phyloP scores from a whole-genome alignment of 2,888 invertebrate species.

The Watsonalla binaria region DNA sequence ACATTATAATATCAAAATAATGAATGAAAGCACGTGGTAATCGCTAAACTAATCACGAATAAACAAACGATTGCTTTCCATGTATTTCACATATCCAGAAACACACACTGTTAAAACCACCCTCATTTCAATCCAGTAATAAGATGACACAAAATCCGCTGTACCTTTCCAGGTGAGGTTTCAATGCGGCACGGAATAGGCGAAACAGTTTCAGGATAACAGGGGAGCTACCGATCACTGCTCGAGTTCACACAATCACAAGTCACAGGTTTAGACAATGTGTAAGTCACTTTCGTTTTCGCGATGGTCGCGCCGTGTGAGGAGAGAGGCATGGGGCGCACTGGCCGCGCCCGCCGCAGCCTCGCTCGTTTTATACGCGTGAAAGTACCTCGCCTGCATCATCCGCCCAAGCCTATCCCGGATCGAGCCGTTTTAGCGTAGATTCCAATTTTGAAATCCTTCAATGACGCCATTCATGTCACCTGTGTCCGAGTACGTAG shows the following conservation, averaged over 20 bases:
- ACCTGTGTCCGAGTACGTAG: slow-evolving; percentile 21
- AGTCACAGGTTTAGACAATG: slow-evolving; percentile 51
- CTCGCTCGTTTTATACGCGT: slow-evolving; percentile 69
- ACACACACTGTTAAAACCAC: slow-evolving; percentile 1
- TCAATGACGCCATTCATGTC: slow-evolving; percentile 53
- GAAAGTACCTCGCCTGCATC: slow-evolving; percentile 65
- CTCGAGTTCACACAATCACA: slow-evolving; percentile 70
- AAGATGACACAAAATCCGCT: slow-evolving; percentile 41
- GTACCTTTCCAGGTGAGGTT: slow-evolving; percentile 65
- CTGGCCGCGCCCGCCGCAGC: slow-evolving; percentile 66
- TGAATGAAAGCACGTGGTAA: too few species aligned
- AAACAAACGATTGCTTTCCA: background rate
- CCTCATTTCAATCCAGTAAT: slow-evolving; percentile 19
- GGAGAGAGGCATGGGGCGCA: slow-evolving; percentile 46
- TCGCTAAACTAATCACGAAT: background rate
- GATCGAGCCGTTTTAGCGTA: slow-evolving; percentile 49
- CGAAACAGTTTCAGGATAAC: slow-evolving; percentile 73
- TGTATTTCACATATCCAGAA: background rate
- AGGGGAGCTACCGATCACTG: slow-evolving; percentile 70
- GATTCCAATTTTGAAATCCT: slow-evolving; percentile 65
- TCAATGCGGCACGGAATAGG: slow-evolving; percentile 38
- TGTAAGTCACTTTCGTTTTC: slow-evolving; percentile 69
- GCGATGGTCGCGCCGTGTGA: slow-evolving; percentile 40
- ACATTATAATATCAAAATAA: too few species aligned
- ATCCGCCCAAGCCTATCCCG: slow-evolving; percentile 56